Conservation (phyloP, 2,888 invertebrate genomes). For the Argyresthia goedartella region DNA sequence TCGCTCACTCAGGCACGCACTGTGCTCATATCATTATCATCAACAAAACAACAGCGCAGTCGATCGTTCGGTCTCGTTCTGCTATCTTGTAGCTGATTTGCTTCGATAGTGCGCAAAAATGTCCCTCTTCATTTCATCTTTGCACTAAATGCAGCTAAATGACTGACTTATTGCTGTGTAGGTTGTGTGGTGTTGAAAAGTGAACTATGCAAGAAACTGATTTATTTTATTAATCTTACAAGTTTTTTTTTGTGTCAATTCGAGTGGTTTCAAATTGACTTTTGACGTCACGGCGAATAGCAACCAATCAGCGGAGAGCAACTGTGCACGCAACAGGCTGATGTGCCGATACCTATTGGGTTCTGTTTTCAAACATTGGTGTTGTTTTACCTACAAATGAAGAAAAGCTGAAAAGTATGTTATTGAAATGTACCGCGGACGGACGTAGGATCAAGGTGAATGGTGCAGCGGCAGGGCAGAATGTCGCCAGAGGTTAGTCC, state of each 20-base stretch:
- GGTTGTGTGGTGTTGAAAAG: not conserved
- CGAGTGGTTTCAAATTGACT: conserved; percentile 53
- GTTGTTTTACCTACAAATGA: conserved; percentile 1
- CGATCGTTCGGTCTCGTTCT: not conserved
- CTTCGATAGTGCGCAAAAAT: not conserved
- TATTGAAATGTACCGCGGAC: conserved; percentile 65
- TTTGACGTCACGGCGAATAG: conserved; percentile 54
- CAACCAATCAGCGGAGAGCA: conserved; percentile 46
- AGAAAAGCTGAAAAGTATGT: conserved; percentile 36
- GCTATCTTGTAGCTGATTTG: not conserved
- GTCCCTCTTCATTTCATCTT: not conserved
- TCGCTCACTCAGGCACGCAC: not conserved
- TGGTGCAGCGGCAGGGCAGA: conserved; percentile 47
- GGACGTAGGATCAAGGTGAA: conserved; percentile 65
- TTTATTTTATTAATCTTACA: not conserved
- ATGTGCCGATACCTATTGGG: conserved; percentile 3
- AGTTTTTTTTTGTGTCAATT: conserved; percentile 37
- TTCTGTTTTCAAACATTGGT: conserved; percentile 23
- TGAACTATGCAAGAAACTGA: too few species aligned
- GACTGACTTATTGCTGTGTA: not conserved
- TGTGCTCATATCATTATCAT: not conserved
- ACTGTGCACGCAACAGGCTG: conserved; percentile 25
- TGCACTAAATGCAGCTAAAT: too few species aligned
- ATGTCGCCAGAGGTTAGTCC: conserved; percentile 58
- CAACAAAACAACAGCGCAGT: conserved; percentile 2